Evolutionary conservation across 2,113 vertebrate species (phyloP), one percentile per base, ranked within the genome.

Genomic region (Cygnus atratus): DNA sequence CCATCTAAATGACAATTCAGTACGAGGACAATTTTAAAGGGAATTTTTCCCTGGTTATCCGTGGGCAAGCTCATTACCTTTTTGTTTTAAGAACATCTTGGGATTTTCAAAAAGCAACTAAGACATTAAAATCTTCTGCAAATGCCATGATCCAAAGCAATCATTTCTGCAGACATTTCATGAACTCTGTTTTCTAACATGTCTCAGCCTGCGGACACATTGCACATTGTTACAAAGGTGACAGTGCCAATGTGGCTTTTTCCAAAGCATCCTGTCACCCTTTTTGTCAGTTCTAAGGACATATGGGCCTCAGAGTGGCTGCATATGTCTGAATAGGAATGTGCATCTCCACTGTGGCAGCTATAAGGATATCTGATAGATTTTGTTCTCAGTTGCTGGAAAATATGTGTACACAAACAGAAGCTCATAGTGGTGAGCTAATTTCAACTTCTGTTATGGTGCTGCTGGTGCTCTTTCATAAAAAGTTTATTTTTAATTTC

Each of bases 361-460:
- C 88, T 80, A 41, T 35, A 88, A 88, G 44, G 75, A 71, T 84
- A 93, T 55, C 55, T 0, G 9, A 68, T 72, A 59, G 55, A 90
- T 90, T 95, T 84, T 67, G 13, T 86, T 95, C 87, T 85, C 92
- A 80, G 63, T 43, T 94, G 37, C 44, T 88, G 83, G 50, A 67
- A 96, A 93, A 76, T n/a, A n/a, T 7, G 20, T 83, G 33, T 87
- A 87, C 76, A 90, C 57, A 92, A 81, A 91, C 65, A 87, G 76
- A 95, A 95, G 68, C 29, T 86, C 29, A 70, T 17, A 1, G 3
- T 39, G 31, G 44, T 46, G 24, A 90, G 62, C 31, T 95, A 62
- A 94, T 91, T 92, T 87, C 71, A 62, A 28, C 44, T 84, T 93
- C 73, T 76, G 57, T 39, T 79, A 16, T 0, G 3, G 13, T 73